Conservation (phyloP, 2,797 vertebrate genomes). For the Pangasius larnaudii region DNA sequence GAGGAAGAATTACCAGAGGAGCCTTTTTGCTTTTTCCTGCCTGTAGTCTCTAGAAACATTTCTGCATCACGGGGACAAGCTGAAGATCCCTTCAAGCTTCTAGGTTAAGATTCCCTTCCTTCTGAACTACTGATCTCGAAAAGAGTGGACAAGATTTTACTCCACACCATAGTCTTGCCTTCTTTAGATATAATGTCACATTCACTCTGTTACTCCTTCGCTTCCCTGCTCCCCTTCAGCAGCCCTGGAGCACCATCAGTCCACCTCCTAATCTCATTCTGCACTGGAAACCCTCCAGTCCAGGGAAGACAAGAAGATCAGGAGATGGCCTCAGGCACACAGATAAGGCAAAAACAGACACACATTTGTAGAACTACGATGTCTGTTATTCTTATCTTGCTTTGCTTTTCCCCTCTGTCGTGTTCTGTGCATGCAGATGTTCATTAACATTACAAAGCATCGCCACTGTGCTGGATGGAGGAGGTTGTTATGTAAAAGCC, state of each 20-base stretch:
- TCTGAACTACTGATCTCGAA: not conserved
- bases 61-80: not conserved
- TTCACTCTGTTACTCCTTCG: not conserved
- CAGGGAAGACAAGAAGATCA: constrained; percentile 26
- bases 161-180: not conserved
- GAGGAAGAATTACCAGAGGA: not conserved
- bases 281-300: constrained; percentile 42
- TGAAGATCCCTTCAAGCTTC: not conserved
- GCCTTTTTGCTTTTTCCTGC: not conserved
- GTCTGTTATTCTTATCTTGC: constrained; percentile 24
- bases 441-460: constrained; percentile 34
- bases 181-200: not conserved
- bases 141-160: not conserved
- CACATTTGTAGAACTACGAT: constrained; percentile 32
- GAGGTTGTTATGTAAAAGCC: constrained; percentile 18
- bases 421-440: constrained; percentile 10
- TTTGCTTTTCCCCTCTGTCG: constrained; percentile 16
- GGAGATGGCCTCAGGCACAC: constrained; percentile 38
- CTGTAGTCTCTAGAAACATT: not conserved
- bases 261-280: constrained; percentile 45
- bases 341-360: constrained; percentile 41
- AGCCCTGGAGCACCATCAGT: constrained; percentile 19
- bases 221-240: constrained; percentile 8
- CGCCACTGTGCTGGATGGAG: not conserved
- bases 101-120: not conserved